Conservation (phyloP, 2,888 invertebrate species). For the Odontomyia ornata region DNA sequence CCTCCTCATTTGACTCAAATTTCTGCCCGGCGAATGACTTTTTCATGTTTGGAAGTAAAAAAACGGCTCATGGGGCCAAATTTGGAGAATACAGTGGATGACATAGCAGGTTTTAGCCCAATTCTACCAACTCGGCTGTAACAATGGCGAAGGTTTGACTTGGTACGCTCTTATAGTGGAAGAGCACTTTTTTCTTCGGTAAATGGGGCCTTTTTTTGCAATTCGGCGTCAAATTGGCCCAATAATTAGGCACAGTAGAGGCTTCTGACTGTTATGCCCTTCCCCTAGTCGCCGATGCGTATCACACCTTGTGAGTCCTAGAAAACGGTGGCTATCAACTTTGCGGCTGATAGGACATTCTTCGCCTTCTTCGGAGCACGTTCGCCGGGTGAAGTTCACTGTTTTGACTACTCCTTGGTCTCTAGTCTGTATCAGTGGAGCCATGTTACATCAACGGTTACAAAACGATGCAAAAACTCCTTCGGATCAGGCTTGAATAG, state of each 20-base stretch:
- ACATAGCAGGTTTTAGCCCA: not conserved
- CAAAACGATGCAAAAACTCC: slow-evolving; percentile 41
- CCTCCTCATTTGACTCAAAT: too few species aligned
- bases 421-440: slow-evolving; percentile 41
- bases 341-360: slow-evolving; percentile 35
- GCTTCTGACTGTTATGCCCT: slow-evolving; percentile 35
- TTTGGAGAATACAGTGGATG: slow-evolving; percentile 17
- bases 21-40: slow-evolving; percentile 3
- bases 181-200: not conserved
- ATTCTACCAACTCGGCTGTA: not conserved
- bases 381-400: slow-evolving; percentile 41
- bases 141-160: not conserved
- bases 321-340: slow-evolving; percentile 32
- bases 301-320: slow-evolving; percentile 41
- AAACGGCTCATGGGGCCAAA: not conserved
- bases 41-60: slow-evolving; percentile 13
- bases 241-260: slow-evolving; percentile 37
- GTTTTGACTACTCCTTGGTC: slow-evolving; percentile 38
- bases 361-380: slow-evolving; percentile 43
- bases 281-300: slow-evolving; percentile 20
- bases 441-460: slow-evolving; percentile 38
- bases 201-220: slow-evolving; percentile 13
- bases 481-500: slow-evolving; percentile 37
- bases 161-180: not conserved
- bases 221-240: slow-evolving; percentile 28